These are phyloP conservation scores for Hypolimnas misippus DNA, from an alignment of 2,888 invertebrate species.

Conservation along the genomic window DNA sequence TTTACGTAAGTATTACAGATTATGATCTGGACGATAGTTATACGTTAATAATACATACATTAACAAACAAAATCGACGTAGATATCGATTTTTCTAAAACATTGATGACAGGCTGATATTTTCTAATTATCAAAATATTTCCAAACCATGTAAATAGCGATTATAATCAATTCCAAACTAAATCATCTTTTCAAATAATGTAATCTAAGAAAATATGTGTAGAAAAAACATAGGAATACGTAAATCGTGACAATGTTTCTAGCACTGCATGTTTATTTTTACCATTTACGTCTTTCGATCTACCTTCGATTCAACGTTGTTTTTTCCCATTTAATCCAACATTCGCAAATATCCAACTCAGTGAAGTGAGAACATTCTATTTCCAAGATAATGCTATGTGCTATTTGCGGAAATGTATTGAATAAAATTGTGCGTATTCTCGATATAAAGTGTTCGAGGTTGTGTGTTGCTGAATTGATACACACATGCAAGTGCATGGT, in stretches of 20 bases:
- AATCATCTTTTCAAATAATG: too few species aligned
- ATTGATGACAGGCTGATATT: too few species aligned
- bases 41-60: too few species aligned
- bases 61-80: too few species aligned
- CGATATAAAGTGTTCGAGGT: slow-evolving; percentile 30
- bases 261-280: not conserved
- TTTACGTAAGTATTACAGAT: too few species aligned
- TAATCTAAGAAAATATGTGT: too few species aligned
- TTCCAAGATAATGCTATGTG: slow-evolving; percentile 25
- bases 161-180: too few species aligned
- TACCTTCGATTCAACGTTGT: slow-evolving; percentile 2
- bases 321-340: slow-evolving; percentile 2
- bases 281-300: not conserved
- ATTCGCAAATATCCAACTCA: slow-evolving; percentile 7
- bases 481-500: slow-evolving; percentile 1
- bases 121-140: too few species aligned
- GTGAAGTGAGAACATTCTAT: slow-evolving; percentile 22
- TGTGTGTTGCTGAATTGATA: slow-evolving; percentile 20
- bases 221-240: too few species aligned
- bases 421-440: slow-evolving; percentile 42
- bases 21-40: too few species aligned
- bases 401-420: slow-evolving; percentile 26
- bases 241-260: not conserved
- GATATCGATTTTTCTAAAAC: too few species aligned
- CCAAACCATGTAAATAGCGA: too few species aligned